Conservation (phyloP, 2,113 vertebrate genomes). For the Dryoscopus gambensis region DNA sequence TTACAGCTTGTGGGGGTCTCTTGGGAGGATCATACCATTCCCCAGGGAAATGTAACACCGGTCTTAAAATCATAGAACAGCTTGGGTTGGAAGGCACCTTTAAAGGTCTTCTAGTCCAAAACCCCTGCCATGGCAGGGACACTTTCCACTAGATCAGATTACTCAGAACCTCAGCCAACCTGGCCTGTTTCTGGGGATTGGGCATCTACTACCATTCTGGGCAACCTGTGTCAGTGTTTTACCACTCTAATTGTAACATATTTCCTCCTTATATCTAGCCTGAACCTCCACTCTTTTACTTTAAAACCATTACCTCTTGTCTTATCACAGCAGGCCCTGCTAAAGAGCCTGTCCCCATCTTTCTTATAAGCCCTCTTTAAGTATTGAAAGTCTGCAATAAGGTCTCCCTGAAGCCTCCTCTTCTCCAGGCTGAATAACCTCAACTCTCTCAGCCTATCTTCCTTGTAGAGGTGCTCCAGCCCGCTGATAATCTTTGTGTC, state of each 20-base stretch:
- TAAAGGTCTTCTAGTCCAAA: neutral
- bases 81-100: neutral
- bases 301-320: neutral
- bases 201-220: neutral
- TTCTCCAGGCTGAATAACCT: neutral
- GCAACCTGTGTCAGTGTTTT: neutral
- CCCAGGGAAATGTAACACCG: no score
- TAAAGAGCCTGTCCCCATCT: neutral
- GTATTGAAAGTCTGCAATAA: neutral
- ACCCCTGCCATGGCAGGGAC: neutral
- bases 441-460: neutral
- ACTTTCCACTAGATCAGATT: neutral
- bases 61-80: neutral
- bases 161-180: accelerated
- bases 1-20: no score
- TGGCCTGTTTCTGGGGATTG: neutral
- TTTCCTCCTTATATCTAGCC: neutral
- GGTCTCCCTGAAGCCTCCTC: neutral
- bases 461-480: neutral
- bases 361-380: neutral
- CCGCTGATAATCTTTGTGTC: neutral
- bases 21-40: no score
- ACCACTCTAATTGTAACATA: neutral
- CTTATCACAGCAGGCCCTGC: neutral
- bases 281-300: neutral